These are phyloP conservation scores for Oryctes rhinoceros DNA, from an alignment of 1,140 invertebrate genomes.

Conservation along the genomic window DNA sequence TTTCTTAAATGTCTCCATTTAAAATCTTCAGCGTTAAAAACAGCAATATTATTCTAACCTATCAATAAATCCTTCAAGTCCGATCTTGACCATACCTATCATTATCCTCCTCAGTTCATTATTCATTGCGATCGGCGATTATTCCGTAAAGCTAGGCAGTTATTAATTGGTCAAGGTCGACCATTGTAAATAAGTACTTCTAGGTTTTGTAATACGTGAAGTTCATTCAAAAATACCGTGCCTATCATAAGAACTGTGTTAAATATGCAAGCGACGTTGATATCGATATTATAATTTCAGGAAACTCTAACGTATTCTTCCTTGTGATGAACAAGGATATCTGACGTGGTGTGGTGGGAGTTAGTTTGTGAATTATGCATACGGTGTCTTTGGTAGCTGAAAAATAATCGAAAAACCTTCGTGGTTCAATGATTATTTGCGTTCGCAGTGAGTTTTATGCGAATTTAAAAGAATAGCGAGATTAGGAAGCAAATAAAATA, in stretches of 20 bases:
- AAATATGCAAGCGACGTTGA: not conserved
- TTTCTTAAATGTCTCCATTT: too few species aligned
- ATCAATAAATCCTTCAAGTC: not conserved
- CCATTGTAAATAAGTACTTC: not conserved
- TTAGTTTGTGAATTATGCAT: not conserved
- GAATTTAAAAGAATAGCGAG: too few species aligned
- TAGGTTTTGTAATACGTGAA: not conserved
- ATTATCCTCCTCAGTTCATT: not conserved
- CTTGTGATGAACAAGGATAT: too few species aligned
- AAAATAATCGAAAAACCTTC: not conserved
- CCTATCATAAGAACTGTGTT: not conserved
- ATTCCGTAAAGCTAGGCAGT: not conserved
- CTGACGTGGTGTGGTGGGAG: not conserved
- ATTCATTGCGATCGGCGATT: not conserved
- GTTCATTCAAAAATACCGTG: not conserved
- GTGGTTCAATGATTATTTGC: not conserved
- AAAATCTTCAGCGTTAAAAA: too few species aligned
- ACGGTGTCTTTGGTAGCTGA: not conserved
- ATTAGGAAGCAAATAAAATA: too few species aligned
- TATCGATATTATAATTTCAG: not conserved
- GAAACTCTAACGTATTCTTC: not conserved
- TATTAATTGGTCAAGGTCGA: conserved; percentile 16
- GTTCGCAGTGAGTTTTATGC: not conserved
- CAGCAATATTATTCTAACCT: too few species aligned
- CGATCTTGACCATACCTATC: not conserved